These are phyloP conservation scores for Astropecten irregularis DNA, from an alignment of 53 echinoderm and acorn worm genomes.

Conservation along the genomic window DNA sequence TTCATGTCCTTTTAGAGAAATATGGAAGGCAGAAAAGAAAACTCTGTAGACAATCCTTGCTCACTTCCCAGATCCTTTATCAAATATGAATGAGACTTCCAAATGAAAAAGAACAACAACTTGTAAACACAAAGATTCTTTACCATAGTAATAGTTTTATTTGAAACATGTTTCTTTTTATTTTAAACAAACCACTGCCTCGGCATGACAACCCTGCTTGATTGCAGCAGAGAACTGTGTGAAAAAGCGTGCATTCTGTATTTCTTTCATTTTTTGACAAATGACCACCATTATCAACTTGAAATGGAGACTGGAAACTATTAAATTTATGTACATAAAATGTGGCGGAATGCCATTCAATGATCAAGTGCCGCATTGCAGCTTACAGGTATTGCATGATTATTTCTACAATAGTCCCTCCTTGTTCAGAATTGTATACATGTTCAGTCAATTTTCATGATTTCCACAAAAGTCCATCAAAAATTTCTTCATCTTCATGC, in stretches of 20 bases:
- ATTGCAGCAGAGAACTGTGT: conserved; percentile 3
- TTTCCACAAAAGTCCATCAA: not conserved
- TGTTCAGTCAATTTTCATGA: conserved; percentile 24
- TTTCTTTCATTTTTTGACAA: not conserved
- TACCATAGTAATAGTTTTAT: too few relatives aligned
- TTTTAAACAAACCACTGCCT: conserved; percentile 23
- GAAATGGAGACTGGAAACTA: conserved; percentile 24
- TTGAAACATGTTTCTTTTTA: conserved; percentile 1
- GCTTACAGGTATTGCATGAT: conserved; percentile 42
- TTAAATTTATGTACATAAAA: conserved; percentile 35
- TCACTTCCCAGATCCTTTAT: too few relatives aligned
- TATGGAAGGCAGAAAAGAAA: too few relatives aligned
- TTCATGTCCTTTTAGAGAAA: too few relatives aligned
- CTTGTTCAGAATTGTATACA: not conserved
- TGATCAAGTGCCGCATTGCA: conserved; percentile 44
- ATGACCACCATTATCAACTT: conserved; percentile 53
- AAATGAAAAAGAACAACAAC: too few relatives aligned
- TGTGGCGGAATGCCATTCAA: conserved; percentile 49
- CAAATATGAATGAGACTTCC: too few relatives aligned
- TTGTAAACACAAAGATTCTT: too few relatives aligned
- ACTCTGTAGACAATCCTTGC: too few relatives aligned
- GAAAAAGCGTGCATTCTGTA: conserved; percentile 38
- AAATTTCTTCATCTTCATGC: conserved; percentile 26
- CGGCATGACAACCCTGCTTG: conserved; percentile 46
- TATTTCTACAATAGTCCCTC: conserved; percentile 2